Evolutionary conservation across 2,888 invertebrate species (phyloP).

Genomic region (Drosophila recens): DNA sequence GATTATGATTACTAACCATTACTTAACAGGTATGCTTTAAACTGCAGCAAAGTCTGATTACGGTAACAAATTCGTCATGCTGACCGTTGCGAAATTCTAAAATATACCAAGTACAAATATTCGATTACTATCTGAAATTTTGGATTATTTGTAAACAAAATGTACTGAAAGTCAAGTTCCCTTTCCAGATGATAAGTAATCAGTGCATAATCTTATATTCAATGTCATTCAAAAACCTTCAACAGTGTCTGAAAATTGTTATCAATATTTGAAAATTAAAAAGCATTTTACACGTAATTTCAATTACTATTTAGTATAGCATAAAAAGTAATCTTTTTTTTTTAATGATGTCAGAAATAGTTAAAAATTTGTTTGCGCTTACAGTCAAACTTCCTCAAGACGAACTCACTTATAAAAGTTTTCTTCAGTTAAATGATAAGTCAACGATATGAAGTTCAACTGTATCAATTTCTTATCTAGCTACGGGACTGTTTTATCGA

Average conservation of each 20-base stretch:
- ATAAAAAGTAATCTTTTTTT: neutral
- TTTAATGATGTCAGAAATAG: neutral
- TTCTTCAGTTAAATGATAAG: neutral
- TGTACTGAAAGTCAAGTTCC: conserved; percentile 11
- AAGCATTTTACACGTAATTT: conserved; percentile 3
- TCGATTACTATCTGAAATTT: conserved; percentile 3
- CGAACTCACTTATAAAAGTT: neutral
- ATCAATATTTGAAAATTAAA: neutral
- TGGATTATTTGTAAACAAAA: conserved; percentile 13
- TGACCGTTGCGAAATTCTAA: conserved; percentile 3
- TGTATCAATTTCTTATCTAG: conserved; percentile 6
- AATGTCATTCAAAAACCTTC: conserved; percentile 14
- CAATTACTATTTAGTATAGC: neutral
- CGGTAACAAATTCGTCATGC: conserved; percentile 11
- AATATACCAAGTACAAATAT: neutral
- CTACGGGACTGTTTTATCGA: neutral
- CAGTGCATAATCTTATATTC: conserved; percentile 9
- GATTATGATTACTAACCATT: too few relatives aligned
- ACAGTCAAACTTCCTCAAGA: neutral
- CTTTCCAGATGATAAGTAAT: conserved; percentile 15
- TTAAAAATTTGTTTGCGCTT: neutral
- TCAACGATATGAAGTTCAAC: neutral
- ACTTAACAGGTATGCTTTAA: too few relatives aligned
- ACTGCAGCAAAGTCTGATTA: neutral
- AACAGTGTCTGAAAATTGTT: conserved; percentile 1